Conservation (phyloP, 2,113 vertebrate genomes). For the Rhabdornis inornatus region DNA sequence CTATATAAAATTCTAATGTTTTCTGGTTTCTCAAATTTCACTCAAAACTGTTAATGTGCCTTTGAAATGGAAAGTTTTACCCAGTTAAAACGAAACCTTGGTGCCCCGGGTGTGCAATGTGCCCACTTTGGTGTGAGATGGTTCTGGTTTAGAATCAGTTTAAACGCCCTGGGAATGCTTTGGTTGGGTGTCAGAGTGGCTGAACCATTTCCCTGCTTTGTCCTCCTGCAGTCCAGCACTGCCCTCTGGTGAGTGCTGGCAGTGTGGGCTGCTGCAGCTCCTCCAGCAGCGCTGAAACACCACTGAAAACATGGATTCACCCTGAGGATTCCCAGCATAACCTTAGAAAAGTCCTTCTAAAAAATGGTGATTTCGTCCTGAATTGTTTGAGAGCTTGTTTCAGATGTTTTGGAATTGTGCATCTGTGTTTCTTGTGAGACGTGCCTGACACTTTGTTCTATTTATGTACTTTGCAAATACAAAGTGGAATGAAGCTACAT, state of each 20-base stretch:
- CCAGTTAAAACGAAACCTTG: neutral
- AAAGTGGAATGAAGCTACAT: neutral
- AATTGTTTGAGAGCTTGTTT: neutral
- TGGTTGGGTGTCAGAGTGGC: fast-evolving
- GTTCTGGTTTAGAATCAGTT: fast-evolving
- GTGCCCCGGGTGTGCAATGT: neutral
- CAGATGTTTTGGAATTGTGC: neutral
- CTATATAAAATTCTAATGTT: neutral
- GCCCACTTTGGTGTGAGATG: too few species aligned
- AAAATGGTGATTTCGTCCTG: neutral
- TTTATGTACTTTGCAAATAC: fast-evolving
- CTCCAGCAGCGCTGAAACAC: neutral
- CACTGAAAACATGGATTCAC: fast-evolving
- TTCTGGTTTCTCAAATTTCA: neutral
- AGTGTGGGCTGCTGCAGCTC: fast-evolving
- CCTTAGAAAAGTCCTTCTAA: neutral
- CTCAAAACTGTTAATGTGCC: neutral
- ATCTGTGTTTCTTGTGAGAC: neutral
- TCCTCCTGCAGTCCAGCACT: neutral
- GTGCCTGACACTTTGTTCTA: fast-evolving
- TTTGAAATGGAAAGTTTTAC: neutral
- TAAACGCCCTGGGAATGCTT: neutral
- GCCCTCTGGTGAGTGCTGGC: constrained; percentile 50
- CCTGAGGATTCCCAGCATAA: fast-evolving
- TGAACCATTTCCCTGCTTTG: neutral